Conservation (phyloP, 2,888 invertebrate genomes). For the Temnothorax ravouxi region DNA sequence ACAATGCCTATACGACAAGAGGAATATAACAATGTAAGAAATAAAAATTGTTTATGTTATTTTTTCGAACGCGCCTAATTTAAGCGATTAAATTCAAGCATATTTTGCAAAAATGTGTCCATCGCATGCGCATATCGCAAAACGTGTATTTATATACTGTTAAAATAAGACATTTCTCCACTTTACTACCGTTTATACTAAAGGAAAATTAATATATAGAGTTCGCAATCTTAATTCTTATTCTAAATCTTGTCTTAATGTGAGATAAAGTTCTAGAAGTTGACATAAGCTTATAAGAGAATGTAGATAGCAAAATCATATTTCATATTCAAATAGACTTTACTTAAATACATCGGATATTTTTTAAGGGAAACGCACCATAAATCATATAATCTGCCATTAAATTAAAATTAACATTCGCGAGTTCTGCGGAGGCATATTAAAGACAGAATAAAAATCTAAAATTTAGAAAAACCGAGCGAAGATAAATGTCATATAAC, state of each 20-base stretch:
- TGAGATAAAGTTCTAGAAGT: background rate
- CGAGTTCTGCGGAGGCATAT: background rate
- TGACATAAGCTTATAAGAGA: background rate
- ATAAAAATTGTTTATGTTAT: background rate
- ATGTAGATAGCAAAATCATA: background rate
- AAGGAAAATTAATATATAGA: conserved; percentile 9
- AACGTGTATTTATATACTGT: background rate
- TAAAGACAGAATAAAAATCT: background rate
- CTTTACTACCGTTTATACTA: background rate
- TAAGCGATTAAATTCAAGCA: background rate
- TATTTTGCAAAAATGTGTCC: conserved; percentile 3
- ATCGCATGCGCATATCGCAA: background rate
- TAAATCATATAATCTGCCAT: background rate
- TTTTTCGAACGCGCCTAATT: background rate
- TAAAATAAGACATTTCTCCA: background rate
- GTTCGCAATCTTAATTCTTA: background rate
- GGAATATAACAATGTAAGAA: background rate
- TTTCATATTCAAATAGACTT: background rate
- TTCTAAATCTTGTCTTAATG: background rate
- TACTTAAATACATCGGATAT: background rate
- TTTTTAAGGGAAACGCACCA: background rate
- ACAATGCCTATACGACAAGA: background rate
- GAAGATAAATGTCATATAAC: background rate
- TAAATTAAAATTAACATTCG: background rate
- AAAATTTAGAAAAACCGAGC: background rate